Conservation (phyloP, 2,113 vertebrate genomes). For the Tautogolabrus adspersus region DNA sequence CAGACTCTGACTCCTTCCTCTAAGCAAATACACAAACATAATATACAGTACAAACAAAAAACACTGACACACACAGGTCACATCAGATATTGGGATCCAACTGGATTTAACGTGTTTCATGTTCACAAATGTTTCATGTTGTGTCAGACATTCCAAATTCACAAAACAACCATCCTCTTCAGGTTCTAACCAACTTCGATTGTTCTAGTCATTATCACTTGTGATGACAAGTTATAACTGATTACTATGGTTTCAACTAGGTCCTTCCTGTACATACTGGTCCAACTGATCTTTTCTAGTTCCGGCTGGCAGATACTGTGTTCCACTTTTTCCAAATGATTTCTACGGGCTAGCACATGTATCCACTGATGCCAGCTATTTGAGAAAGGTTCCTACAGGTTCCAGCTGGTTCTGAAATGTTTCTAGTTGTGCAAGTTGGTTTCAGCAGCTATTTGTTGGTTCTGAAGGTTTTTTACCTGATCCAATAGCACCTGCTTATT, state of each 20-base stretch:
- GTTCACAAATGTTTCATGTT: background rate
- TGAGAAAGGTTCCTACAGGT: too few species aligned
- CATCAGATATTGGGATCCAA: background rate
- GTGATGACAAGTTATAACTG: background rate
- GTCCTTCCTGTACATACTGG: background rate
- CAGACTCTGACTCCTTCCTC: slow-evolving; percentile 43
- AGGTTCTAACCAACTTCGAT: background rate
- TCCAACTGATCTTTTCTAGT: background rate
- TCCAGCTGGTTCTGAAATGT: background rate
- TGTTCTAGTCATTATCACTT: background rate
- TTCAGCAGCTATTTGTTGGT: too few species aligned
- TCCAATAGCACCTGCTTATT: too few species aligned
- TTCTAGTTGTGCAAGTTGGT: background rate
- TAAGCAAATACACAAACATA: background rate
- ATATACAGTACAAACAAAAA: background rate
- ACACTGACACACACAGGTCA: background rate
- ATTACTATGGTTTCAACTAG: background rate
- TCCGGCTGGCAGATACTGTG: background rate
- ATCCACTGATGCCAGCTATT: background rate
- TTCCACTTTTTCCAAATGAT: background rate
- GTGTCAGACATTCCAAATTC: background rate
- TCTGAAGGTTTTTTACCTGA: too few species aligned
- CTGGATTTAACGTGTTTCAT: background rate
- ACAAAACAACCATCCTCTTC: background rate
- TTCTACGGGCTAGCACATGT: background rate